phyloP scores from a whole-genome alignment of 2,888 invertebrate genomes.

The Quadroppia sp. region DNA sequence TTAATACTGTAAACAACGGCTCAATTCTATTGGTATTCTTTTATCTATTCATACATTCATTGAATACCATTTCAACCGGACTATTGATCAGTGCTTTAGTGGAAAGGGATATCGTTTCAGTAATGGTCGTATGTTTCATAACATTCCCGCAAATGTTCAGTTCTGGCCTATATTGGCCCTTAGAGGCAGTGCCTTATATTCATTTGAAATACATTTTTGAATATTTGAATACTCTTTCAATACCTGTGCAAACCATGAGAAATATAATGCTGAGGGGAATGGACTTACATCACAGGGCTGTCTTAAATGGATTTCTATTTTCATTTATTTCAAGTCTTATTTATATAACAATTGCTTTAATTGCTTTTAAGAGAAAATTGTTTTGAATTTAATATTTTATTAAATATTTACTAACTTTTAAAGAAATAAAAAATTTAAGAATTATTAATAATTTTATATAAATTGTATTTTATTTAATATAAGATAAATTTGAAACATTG shows the following conservation, averaged over 20 bases:
- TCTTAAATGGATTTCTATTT: neutral
- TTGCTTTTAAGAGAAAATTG: neutral
- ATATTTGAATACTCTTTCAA: constrained; percentile 5
- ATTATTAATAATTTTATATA: too few relatives aligned
- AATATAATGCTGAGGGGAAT: neutral
- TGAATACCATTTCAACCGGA: constrained; percentile 20
- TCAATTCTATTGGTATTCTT: constrained; percentile 14
- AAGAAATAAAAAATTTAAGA: too few relatives aligned
- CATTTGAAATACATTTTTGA: neutral
- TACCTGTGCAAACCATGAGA: neutral
- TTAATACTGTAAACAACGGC: constrained; percentile 31
- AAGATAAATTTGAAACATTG: too few relatives aligned
- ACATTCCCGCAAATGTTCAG: constrained; percentile 40
- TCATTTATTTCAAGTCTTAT: neutral
- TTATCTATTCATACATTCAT: constrained; percentile 31
- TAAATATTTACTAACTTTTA: too few relatives aligned
- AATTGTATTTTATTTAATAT: too few relatives aligned
- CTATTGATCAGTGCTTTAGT: constrained; percentile 31
- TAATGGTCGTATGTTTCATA: constrained; percentile 28
- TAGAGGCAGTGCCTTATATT: constrained; percentile 8
- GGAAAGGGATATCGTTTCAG: constrained; percentile 11
- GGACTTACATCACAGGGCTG: neutral
- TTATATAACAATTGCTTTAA: neutral
- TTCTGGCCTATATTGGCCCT: constrained; percentile 37
- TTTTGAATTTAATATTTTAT: too few relatives aligned